Base-by-base conservation (phyloP, 2,888 invertebrate genomes). In the Sminthurides aquaticus region DNA sequence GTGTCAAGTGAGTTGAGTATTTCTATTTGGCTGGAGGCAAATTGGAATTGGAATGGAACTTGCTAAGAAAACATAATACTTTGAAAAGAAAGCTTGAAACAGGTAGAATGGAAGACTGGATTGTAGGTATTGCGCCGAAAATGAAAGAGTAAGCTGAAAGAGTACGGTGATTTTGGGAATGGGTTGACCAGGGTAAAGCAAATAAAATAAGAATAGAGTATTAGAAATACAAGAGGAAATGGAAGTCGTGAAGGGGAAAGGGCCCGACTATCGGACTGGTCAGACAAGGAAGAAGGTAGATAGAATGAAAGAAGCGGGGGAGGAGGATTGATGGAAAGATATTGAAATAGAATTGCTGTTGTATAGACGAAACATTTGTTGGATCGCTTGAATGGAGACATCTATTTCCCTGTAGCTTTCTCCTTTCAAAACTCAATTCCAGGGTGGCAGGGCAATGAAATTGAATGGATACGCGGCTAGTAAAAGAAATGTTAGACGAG, bases 301-400 rank as follows among this genome's bases (percentile, higher is more conserved):
- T 5, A 34, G 15, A 5, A 20, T 5, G 52, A 5, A 52, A 52
- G 15, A 5, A 52, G 22, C 22, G 20, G 20, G 52, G 22, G 20
- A 20, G 5, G 52, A 11, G 43, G 43, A 43, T 11, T 43, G 43
- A 43, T 43, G 43, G 43, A 43, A 43, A 52, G 20, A 52, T 52
- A 52, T 52, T 52, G 52, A 52, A 52, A 52, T 20, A 15, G 15
- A 20, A 52, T 52, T 52, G 20, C 22, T 52, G 15, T 52, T 52
- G 52, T 52, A 52, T 52, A 22, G 52, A 52, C 5, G 52, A 22
- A 34, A 52, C 52, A 52, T 52, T 52, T 52, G 52, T 52, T 22
- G 20, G 22, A 52, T 52, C 52, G 52, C 52, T 15, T 52, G 52
- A 52, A 52, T 52, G 52, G 52, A 52, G 52, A 52, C 52, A 52